Evolutionary conservation across 2,888 invertebrate genomes (phyloP), one percentile per base, ranked within the genome.

Genomic region (Argynnis bischoffii): DNA sequence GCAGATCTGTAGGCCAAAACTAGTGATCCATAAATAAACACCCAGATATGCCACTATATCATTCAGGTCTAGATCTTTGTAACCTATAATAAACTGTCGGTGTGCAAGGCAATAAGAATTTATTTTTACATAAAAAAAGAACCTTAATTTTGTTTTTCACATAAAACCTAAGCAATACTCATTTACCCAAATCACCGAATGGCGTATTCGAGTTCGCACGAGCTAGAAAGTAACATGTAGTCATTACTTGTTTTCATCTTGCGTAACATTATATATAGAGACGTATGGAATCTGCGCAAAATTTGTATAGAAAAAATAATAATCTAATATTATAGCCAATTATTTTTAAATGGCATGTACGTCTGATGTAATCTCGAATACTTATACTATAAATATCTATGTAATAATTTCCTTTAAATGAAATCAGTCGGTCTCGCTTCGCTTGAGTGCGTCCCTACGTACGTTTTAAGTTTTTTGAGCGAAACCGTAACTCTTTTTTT

Each of bases 131-230:
- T 51, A 53, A 61, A 61, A 51, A 41, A 26, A 21, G n/a, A 31
- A 13, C 47, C 26, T 59, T 59, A 59, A 61, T 61, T 51, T 61
- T 31, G 8, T 61, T 51, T 53, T 51, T 18, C 51, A 51, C 61
- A 61, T 61, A 51, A 53, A 61, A 51, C 51, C 61, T 61, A 53
- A 53, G 53, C 61, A 61, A 61, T 61, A 41, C 18, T 41, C 61
- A 50, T 61, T 61, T 61, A 41, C 35, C 59, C 48, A 48, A 59
- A 59, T 53, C 31, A 41, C 61, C 61, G 61, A 61, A 61, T 31
- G 18, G 16, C 41, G 14, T 51, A 61, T 50, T 41, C 18, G 18
- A 61, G 41, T 53, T 51, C 51, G 18, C 61, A 61, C 18, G 53
- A 61, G 41, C 50, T 61, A 61, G 61, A 16, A 35, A 61, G 31